Conservation (phyloP, 2,113 vertebrate genomes). For the Cinclus mexicanus region DNA sequence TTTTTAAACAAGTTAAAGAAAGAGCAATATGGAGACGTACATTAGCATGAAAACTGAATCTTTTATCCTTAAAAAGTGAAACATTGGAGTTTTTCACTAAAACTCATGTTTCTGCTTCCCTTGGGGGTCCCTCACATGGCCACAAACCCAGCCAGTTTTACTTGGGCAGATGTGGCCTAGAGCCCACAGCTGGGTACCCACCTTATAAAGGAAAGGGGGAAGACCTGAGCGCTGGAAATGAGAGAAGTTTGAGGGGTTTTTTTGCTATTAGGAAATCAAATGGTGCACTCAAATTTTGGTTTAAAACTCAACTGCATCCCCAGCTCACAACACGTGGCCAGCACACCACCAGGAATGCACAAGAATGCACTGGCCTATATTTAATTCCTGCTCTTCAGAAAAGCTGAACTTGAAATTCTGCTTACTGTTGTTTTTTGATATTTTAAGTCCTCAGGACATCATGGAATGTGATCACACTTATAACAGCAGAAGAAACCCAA, state of each 20-base stretch:
- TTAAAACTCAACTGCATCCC: neutral
- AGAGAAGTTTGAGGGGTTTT: neutral
- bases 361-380: neutral
- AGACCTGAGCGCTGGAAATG: neutral
- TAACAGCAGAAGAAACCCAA: neutral
- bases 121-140: no score
- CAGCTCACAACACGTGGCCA: neutral
- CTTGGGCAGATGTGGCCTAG: neutral
- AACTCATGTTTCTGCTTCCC: neutral
- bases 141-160: neutral
- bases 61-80: neutral
- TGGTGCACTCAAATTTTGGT: neutral
- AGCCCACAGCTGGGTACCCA: neutral
- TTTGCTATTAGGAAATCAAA: neutral
- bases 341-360: neutral
- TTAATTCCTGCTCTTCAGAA: neutral
- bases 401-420: neutral
- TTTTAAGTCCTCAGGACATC: neutral
- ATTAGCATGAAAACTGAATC: fast-evolving
- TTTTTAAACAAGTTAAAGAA: neutral
- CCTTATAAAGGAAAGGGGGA: fast-evolving
- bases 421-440: neutral
- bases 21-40: neutral
- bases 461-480: neutral
- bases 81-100: neutral